phyloP scores from a whole-genome alignment of 2,113 vertebrate species.

The Equus przewalskii region DNA sequence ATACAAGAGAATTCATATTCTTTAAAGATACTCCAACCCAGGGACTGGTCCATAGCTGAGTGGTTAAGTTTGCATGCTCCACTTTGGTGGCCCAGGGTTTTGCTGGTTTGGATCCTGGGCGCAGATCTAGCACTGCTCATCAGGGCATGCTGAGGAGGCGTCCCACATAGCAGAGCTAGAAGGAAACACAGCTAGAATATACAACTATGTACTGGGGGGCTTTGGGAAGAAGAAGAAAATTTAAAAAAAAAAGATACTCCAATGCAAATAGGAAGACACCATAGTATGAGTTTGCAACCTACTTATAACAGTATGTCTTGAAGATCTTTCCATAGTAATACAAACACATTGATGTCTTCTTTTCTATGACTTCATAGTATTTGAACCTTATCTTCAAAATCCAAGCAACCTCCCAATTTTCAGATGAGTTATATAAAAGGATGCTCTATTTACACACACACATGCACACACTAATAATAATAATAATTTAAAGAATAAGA shows the following conservation, averaged over 20 bases:
- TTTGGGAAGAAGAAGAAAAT: too few relatives aligned
- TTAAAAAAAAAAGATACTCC: too few relatives aligned
- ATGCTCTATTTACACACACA: background rate
- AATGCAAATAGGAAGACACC: background rate
- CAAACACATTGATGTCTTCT: background rate
- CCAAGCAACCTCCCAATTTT: background rate
- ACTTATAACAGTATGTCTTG: background rate
- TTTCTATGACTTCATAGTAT: background rate
- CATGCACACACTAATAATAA: background rate
- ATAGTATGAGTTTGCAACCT: background rate
- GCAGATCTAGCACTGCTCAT: too few relatives aligned
- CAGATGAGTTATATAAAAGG: background rate
- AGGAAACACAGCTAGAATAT: too few relatives aligned
- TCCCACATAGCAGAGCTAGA: too few relatives aligned
- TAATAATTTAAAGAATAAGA: background rate
- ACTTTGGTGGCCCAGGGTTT: too few relatives aligned
- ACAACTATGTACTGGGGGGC: too few relatives aligned
- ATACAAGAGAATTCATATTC: background rate
- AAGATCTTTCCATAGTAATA: background rate
- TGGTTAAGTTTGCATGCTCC: too few relatives aligned
- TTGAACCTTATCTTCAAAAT: conserved; percentile 32
- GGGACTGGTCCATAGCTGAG: too few relatives aligned
- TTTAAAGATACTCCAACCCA: background rate
- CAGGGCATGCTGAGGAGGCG: too few relatives aligned
- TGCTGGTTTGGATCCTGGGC: too few relatives aligned